phyloP scores from a whole-genome alignment of 1,140 invertebrate species.

The Dendroctonus ponderosae region DNA sequence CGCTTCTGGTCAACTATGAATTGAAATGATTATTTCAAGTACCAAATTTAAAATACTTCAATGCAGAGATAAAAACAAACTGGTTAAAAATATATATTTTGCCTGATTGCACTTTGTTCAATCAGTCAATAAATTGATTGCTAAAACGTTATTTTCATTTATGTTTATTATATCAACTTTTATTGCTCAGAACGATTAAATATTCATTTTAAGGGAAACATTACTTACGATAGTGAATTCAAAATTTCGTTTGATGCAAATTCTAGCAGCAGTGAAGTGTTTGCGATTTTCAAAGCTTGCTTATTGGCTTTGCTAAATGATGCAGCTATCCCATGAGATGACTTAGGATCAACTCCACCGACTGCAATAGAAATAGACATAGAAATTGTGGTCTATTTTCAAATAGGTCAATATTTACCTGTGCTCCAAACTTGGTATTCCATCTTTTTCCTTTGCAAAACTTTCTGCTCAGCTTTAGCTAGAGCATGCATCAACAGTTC shows the following conservation, averaged over 20 bases:
- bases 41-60: no score
- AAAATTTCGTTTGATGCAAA: conserved; percentile 82
- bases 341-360: conserved; percentile 78
- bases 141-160: neutral
- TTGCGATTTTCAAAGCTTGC: conserved; percentile 76
- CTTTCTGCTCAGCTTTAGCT: conserved; percentile 70
- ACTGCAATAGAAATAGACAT: conserved; percentile 51
- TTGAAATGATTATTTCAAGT: no score
- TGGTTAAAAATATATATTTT: no score
- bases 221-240: conserved; percentile 61
- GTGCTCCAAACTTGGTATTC: conserved; percentile 75
- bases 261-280: conserved; percentile 84
- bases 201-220: no score
- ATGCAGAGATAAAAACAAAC: no score
- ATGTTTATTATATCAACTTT: neutral
- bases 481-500: conserved; percentile 64
- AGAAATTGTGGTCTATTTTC: neutral
- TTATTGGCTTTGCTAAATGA: conserved; percentile 86
- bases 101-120: no score
- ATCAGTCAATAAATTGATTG: no score
- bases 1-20: no score
- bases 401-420: conserved; percentile 50
- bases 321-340: conserved; percentile 79
- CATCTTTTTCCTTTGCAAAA: conserved; percentile 67
- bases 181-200: neutral